Conservation (phyloP, 2,113 vertebrate species). For the Osmerus mordax region DNA sequence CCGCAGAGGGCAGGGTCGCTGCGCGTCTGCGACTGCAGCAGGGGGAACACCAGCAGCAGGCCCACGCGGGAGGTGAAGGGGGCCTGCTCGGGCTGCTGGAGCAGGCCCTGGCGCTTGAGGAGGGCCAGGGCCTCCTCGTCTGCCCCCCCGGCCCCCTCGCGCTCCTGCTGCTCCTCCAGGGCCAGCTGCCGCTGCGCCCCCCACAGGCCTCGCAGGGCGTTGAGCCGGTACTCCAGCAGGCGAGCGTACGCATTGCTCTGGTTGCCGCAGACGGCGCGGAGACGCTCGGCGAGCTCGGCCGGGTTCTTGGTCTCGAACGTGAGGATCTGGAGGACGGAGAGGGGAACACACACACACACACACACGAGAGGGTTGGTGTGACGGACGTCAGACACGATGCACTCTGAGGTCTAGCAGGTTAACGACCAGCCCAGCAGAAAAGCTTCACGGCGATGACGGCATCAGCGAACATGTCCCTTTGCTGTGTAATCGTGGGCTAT, state of each 20-base stretch:
- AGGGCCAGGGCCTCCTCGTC: constrained; percentile 92
- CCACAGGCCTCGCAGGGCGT: constrained; percentile 94
- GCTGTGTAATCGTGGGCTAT: background rate
- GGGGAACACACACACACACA: too few species aligned
- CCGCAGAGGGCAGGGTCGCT: constrained; percentile 95
- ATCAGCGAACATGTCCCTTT: constrained; percentile 1
- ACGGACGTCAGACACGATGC: background rate
- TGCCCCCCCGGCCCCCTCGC: constrained; percentile 81
- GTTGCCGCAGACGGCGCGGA: constrained; percentile 93
- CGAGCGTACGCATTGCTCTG: constrained; percentile 98
- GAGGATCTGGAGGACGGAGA: constrained; percentile 77
- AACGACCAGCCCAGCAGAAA: background rate
- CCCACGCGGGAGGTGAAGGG: constrained; percentile 95
- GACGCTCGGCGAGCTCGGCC: constrained; percentile 84
- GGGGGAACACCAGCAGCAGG: constrained; percentile 92
- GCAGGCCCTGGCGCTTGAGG: constrained; percentile 91
- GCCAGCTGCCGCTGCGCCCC: constrained; percentile 95
- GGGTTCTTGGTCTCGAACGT: constrained; percentile 98
- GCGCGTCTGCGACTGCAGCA: constrained; percentile 93
- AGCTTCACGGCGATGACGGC: background rate
- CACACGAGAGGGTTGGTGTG: background rate
- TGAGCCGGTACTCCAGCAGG: constrained; percentile 93
- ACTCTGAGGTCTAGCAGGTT: background rate
- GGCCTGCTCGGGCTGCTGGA: constrained; percentile 92
- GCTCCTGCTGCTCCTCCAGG: constrained; percentile 94